A percentile compares a stretch with the other conserved stretches of the same genome.
phyloP scores from a whole-genome alignment of 2,888 invertebrate genomes.

The Limnephilus marmoratus region DNA sequence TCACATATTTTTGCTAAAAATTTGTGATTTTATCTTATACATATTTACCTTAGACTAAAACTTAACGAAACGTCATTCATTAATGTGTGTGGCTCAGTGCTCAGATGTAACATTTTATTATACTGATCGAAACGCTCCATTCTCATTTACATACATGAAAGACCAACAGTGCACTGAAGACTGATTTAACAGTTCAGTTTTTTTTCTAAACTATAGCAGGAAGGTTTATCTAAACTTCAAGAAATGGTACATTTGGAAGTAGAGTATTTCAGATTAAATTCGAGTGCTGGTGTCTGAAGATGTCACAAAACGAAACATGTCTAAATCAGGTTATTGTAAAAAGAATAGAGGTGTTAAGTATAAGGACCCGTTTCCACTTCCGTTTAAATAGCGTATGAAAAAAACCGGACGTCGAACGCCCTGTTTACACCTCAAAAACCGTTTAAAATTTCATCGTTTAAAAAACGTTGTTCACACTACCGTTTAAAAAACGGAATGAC shows the following conservation, averaged over 20 bases:
- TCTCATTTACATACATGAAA: not conserved
- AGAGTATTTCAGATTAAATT: not conserved
- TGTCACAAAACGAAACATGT: not conserved
- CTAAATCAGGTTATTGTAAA: not conserved
- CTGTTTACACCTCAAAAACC: no score
- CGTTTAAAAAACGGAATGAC: no score
- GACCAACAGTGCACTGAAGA: not conserved
- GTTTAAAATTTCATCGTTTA: no score
- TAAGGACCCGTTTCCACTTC: no score
- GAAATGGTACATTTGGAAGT: not conserved
- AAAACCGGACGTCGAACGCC: no score
- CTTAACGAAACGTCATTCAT: not conserved
- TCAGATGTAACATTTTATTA: not conserved
- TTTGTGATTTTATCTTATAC: no score
- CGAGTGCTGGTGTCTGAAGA: not conserved
- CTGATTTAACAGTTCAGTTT: not conserved
- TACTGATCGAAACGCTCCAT: not conserved
- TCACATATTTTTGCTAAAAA: no score
- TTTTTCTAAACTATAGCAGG: not conserved
- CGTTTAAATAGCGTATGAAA: no score
- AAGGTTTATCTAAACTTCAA: not conserved
- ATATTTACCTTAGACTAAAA: no score
- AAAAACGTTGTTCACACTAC: no score
- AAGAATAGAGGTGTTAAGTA: not conserved
- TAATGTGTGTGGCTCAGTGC: not conserved